A percentile compares a stretch with the other conserved stretches of the same genome.
These are phyloP conservation scores for Lepidothrix coronata DNA, from an alignment of 2,113 vertebrate genomes.

Conservation along the genomic window DNA sequence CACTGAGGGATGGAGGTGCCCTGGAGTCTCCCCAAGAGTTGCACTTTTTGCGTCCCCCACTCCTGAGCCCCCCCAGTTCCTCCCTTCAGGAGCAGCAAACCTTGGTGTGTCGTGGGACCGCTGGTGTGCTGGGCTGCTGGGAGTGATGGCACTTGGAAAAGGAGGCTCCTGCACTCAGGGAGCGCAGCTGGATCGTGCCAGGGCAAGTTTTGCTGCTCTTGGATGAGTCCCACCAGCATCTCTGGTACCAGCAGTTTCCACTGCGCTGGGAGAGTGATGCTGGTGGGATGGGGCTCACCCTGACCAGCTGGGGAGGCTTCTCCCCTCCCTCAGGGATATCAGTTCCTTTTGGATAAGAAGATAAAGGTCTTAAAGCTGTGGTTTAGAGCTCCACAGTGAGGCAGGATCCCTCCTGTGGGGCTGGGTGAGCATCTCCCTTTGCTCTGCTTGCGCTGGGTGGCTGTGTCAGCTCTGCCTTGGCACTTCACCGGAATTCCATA, in stretches of 20 bases:
- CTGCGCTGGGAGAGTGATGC: not conserved
- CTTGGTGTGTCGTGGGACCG: accelerated
- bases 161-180: not conserved
- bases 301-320: not conserved
- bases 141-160: accelerated
- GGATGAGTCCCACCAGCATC: not conserved
- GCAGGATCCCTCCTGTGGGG: accelerated
- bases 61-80: not conserved
- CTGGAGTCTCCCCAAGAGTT: accelerated
- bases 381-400: not conserved
- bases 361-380: not conserved
- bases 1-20: not conserved
- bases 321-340: not conserved
- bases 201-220: not conserved
- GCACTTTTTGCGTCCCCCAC: accelerated
- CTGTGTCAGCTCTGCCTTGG: not conserved
- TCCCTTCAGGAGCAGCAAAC: not conserved
- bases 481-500: not conserved
- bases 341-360: not conserved
- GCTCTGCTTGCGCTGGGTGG: not conserved
- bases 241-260: not conserved
- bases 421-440: not conserved
- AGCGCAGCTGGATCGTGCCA: not conserved
- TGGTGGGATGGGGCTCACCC: not conserved
- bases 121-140: accelerated